A percentile compares a stretch with the other conserved stretches of the same genome.
phyloP scores from a whole-genome alignment of 2,888 invertebrate species.

The Melinaea marsaeus region DNA sequence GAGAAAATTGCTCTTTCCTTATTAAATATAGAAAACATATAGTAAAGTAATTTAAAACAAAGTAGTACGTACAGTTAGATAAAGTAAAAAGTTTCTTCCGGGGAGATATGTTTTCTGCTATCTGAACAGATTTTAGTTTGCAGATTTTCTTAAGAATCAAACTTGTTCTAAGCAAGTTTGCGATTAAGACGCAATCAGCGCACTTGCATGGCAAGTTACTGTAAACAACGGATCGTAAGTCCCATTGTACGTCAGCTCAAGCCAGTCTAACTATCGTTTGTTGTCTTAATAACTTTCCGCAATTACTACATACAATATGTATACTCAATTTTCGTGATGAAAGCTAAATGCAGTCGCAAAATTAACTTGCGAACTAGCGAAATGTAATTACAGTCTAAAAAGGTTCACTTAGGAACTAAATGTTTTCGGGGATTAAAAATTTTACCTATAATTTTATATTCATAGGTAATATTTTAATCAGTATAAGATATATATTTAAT shows the following conservation, averaged over 20 bases:
- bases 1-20: constrained; percentile 11
- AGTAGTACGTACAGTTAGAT: constrained; percentile 8
- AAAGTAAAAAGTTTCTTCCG: constrained; percentile 9
- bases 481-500: no score
- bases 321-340: constrained; percentile 25
- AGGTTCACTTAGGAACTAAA: no score
- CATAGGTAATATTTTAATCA: no score
- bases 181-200: constrained; percentile 67
- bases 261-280: constrained; percentile 49
- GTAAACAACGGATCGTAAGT: constrained; percentile 60
- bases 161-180: constrained; percentile 57
- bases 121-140: constrained; percentile 27
- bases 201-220: constrained; percentile 39
- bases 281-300: constrained; percentile 55
- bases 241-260: constrained; percentile 55
- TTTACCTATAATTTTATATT: no score
- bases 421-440: no score
- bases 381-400: background rate
- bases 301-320: constrained; percentile 43
- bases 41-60: constrained; percentile 16
- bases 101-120: constrained; percentile 23
- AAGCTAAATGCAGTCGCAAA: constrained; percentile 14
- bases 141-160: constrained; percentile 53
- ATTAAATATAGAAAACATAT: constrained; percentile 2
- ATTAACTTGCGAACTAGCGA: background rate